Conservation (phyloP, 2,113 vertebrate species). For the Strix uralensis region DNA sequence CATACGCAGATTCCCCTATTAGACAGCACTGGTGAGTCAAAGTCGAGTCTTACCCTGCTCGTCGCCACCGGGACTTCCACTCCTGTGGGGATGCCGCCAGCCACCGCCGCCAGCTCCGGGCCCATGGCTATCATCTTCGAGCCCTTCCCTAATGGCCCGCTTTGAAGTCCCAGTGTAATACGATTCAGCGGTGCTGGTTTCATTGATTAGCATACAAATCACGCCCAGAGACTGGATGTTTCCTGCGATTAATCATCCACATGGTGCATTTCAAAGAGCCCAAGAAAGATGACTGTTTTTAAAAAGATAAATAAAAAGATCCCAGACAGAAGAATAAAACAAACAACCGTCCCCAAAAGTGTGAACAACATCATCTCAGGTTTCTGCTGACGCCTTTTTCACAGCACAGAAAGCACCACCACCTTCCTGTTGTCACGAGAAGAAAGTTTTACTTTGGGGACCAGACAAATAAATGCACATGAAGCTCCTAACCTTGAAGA, state of each 20-base stretch:
- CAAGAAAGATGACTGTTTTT: background rate
- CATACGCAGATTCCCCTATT: background rate
- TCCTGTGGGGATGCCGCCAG: background rate
- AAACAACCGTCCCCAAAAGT: accelerated
- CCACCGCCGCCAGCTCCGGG: background rate
- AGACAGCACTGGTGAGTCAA: accelerated
- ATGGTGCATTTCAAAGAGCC: background rate
- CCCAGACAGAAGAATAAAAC: background rate
- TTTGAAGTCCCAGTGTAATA: background rate
- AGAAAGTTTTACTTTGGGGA: background rate
- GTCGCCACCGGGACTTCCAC: accelerated
- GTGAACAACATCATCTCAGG: background rate
- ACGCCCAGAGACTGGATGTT: background rate
- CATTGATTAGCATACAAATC: background rate
- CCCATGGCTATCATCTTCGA: background rate
- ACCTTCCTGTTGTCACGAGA: background rate
- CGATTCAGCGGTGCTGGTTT: background rate
- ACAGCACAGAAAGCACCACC: background rate
- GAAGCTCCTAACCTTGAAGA: background rate
- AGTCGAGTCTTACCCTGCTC: background rate
- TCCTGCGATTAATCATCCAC: background rate
- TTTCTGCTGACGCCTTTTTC: background rate
- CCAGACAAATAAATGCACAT: background rate
- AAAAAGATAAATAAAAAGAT: background rate
- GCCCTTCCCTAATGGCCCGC: background rate